Base-by-base conservation (phyloP, 2,797 vertebrate species). In the Micropoecilia bifurca region DNA sequence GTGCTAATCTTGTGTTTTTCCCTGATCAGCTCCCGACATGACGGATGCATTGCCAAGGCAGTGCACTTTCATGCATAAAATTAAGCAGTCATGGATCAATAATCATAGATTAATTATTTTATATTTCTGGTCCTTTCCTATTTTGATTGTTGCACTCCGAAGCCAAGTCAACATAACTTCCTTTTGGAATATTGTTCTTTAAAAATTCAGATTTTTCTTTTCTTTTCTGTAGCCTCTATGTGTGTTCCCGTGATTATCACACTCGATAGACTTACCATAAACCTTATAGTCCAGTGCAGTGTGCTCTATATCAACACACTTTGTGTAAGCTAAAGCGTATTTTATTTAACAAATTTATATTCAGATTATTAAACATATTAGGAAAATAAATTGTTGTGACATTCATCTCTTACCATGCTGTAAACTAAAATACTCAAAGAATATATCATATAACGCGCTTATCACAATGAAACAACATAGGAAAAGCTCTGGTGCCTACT, bases 1-100 rank as follows among this genome's bases (percentile, higher is more conserved):
- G 68, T 43, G 46, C 45, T 43, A 76, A 73, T 16, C 43, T 48
- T 61, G 25, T 71, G 13, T 71, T 71, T 71, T 71, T n/a, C 39
- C 47, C 6, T 50, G 53, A 61, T 61, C 68, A 18, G 50, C 45
- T 63, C 43, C 46, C 2, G 8, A 45, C 61, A 74, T 63, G 59
- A 10, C 39, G n/a, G 33, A 36, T 72, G 45, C 50, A 59, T 48
- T 47, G 46, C 30, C 12, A 72, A 48, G 25, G 43, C 39, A 80
- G 14, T 47, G 16, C n/a, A 71, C n/a, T 13, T 43, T 73, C 39
- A 71, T 59, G 39, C 43, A 46, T 71, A 66, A 69, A 74, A 41
- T 66, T 28, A 69, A 66, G 30, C 20, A n/a, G 48, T 53, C 39
- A 36, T 6, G 30, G 6, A n/a, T 39, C 46, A 66, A 48, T 46